Evolutionary conservation across 53 echinoderm and acorn worm species (phyloP).

Genomic region (Echinarachnius parma): DNA sequence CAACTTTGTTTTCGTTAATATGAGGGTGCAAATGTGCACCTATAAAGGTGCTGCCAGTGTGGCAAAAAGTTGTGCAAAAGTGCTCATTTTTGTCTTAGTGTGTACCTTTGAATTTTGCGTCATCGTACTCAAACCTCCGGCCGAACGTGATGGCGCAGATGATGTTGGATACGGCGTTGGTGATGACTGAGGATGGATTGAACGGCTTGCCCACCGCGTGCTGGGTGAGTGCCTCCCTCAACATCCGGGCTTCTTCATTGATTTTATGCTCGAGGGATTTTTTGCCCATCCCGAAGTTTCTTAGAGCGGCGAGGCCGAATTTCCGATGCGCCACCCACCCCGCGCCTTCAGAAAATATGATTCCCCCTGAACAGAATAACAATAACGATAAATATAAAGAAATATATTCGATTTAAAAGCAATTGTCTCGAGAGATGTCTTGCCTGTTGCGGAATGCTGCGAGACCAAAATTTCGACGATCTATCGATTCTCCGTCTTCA

Average conservation of each 20-base stretch:
- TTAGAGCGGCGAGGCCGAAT: conserved; percentile 64
- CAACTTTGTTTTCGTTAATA: too few relatives aligned
- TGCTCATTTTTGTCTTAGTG: too few relatives aligned
- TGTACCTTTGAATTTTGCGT: conserved; percentile 45
- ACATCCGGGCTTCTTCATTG: conserved; percentile 66
- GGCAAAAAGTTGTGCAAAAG: too few relatives aligned
- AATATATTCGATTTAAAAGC: too few relatives aligned
- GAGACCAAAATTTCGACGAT: too few relatives aligned
- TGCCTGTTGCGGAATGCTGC: too few relatives aligned
- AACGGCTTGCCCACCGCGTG: conserved; percentile 38
- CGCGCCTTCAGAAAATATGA: conserved; percentile 62
- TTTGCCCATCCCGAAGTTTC: conserved; percentile 86
- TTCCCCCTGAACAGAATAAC: too few relatives aligned
- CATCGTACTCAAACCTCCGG: conserved; percentile 40
- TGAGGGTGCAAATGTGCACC: too few relatives aligned
- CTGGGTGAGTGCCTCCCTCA: conserved; percentile 10
- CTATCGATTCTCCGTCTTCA: too few relatives aligned
- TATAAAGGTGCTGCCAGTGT: too few relatives aligned
- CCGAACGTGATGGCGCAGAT: conserved; percentile 77
- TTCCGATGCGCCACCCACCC: conserved; percentile 72
- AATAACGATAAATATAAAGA: too few relatives aligned
- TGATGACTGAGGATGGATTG: conserved; percentile 45
- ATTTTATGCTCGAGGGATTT: conserved; percentile 63
- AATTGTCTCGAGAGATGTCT: too few relatives aligned
- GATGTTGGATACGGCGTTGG: conserved; percentile 63